A percentile compares a stretch with the other conserved stretches of the same genome.
These are phyloP conservation scores for Lycorma delicatula DNA, from an alignment of 1,140 invertebrate species.

Conservation along the genomic window DNA sequence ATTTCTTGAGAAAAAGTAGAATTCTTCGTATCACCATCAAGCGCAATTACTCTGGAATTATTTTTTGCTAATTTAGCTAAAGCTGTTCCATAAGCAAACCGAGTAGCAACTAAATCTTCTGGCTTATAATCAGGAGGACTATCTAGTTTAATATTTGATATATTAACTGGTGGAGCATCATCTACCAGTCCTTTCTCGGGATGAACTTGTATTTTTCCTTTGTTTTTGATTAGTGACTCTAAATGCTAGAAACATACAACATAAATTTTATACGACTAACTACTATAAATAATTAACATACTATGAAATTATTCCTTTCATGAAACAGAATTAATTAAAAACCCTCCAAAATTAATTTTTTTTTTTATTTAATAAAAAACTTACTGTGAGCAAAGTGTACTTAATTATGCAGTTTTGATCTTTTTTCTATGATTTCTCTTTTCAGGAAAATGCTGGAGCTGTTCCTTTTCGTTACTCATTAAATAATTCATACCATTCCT, in stretches of 20 bases:
- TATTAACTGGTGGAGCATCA: conserved; percentile 60
- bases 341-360: no score
- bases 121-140: conserved; percentile 76
- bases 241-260: conserved; percentile 48
- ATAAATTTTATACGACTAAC: no score
- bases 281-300: no score
- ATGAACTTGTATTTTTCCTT: conserved; percentile 44
- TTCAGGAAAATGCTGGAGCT: no score
- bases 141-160: conserved; percentile 68
- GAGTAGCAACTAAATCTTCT: conserved; percentile 78
- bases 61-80: conserved; percentile 80
- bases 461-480: no score
- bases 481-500: no score
- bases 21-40: conserved; percentile 97
- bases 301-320: no score
- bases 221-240: conserved; percentile 53
- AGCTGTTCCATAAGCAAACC: conserved; percentile 89
- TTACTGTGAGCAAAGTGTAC: no score
- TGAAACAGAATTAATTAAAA: no score
- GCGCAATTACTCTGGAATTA: conserved; percentile 76
- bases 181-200: conserved; percentile 56
- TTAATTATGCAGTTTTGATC: no score
- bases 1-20: conserved; percentile 95
- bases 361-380: no score
- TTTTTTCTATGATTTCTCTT: no score